phyloP scores from a whole-genome alignment of 2,888 invertebrate genomes.

The Ferdinandea cuprea region DNA sequence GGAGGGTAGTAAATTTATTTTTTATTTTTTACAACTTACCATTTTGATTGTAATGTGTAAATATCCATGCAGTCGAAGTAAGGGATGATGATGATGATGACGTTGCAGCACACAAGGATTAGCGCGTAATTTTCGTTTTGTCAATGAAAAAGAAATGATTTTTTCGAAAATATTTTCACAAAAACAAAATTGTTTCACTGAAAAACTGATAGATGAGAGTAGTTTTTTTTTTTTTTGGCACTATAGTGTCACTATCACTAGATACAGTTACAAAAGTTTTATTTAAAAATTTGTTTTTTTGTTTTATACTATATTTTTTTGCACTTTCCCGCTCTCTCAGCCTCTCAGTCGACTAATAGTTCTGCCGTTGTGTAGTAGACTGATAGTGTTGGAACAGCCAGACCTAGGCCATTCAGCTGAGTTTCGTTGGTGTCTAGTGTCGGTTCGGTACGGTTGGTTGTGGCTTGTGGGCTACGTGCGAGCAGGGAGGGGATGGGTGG shows the following conservation, averaged over 20 bases:
- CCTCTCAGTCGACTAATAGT: slow-evolving; percentile 67
- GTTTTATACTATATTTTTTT: too few relatives aligned
- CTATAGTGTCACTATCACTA: slow-evolving; percentile 46
- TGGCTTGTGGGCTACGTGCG: slow-evolving; percentile 21
- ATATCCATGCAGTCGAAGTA: slow-evolving; percentile 68
- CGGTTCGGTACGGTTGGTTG: too few relatives aligned
- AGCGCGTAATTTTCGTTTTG: slow-evolving; percentile 59
- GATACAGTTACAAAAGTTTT: slow-evolving; percentile 36
- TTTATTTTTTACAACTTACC: slow-evolving; percentile 79
- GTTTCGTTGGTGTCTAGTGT: slow-evolving; percentile 55
- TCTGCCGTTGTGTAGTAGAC: slow-evolving; percentile 70
- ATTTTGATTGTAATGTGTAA: slow-evolving; percentile 75
- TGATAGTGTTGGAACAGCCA: slow-evolving; percentile 61
- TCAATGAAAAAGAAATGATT: slow-evolving; percentile 59
- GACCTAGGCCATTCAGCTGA: slow-evolving; percentile 60
- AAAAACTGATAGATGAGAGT: not conserved
- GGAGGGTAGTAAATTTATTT: slow-evolving; percentile 65
- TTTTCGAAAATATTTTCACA: slow-evolving; percentile 21
- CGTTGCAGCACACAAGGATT: slow-evolving; percentile 49
- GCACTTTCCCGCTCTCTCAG: slow-evolving; percentile 13
- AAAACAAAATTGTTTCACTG: slow-evolving; percentile 46
- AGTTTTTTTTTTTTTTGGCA: slow-evolving; percentile 17
- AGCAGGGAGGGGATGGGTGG: slow-evolving; percentile 19
- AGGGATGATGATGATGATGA: slow-evolving; percentile 57
- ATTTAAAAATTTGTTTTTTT: slow-evolving; percentile 6